phyloP scores from a whole-genome alignment of 1,140 invertebrate genomes.

The Drosophila triauraria region DNA sequence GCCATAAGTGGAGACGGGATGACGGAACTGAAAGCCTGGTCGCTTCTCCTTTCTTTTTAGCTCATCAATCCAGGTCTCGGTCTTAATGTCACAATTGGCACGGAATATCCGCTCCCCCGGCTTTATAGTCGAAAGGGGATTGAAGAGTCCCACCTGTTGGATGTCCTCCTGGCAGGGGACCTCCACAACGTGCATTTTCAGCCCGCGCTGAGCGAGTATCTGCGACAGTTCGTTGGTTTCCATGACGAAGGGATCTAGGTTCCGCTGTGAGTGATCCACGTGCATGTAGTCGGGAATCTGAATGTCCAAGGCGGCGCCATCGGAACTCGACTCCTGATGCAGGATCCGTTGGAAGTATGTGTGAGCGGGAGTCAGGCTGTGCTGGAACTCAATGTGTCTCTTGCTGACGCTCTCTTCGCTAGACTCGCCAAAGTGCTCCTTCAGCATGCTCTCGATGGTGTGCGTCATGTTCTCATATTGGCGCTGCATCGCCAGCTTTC shows the following conservation, averaged over 20 bases:
- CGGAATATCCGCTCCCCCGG: slow-evolving; percentile 25
- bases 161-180: slow-evolving; percentile 45
- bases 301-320: slow-evolving; percentile 20
- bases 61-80: slow-evolving; percentile 44
- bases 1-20: slow-evolving; percentile 36
- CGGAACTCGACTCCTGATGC: slow-evolving; percentile 31
- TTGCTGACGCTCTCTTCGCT: slow-evolving; percentile 13
- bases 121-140: neutral
- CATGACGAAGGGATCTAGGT: slow-evolving; percentile 63
- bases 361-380: slow-evolving; percentile 68
- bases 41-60: slow-evolving; percentile 37
- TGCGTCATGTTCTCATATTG: slow-evolving; percentile 55
- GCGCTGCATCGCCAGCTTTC: slow-evolving; percentile 46
- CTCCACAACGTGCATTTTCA: slow-evolving; percentile 38
- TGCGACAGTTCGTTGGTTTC: slow-evolving; percentile 34
- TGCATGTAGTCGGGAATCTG: slow-evolving; percentile 67
- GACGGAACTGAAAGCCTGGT: slow-evolving; percentile 42
- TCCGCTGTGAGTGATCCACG: slow-evolving; percentile 61
- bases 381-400: slow-evolving; percentile 67
- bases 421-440: slow-evolving; percentile 53
- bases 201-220: slow-evolving; percentile 25
- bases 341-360: slow-evolving; percentile 73
- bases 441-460: slow-evolving; percentile 58
- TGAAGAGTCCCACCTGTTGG: slow-evolving; percentile 57
- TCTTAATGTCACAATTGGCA: slow-evolving; percentile 56